These are phyloP conservation scores for Drosophila lacertosa DNA, from an alignment of 1,140 invertebrate species.

Conservation along the genomic window DNA sequence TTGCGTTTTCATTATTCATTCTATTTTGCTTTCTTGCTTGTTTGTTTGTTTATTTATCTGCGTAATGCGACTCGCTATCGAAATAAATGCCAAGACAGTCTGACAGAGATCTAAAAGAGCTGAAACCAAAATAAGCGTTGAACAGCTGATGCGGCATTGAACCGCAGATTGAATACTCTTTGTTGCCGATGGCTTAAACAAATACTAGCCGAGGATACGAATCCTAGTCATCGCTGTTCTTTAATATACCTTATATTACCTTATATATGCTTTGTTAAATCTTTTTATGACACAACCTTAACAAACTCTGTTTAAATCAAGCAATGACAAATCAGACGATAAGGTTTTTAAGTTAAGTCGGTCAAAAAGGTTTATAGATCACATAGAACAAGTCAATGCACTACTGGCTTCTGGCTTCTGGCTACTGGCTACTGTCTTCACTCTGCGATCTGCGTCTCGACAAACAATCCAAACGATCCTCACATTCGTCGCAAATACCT, in stretches of 20 bases:
- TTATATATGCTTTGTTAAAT: too few relatives aligned
- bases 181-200: too few relatives aligned
- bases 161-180: conserved; percentile 12
- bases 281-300: too few relatives aligned
- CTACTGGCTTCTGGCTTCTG: too few relatives aligned
- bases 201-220: too few relatives aligned
- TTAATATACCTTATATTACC: too few relatives aligned
- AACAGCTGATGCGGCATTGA: background rate
- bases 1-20: conserved; percentile 12
- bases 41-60: conserved; percentile 50
- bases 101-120: background rate
- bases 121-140: background rate
- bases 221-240: too few relatives aligned
- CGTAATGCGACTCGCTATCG: conserved; percentile 50
- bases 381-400: conserved; percentile 4
- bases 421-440: too few relatives aligned
- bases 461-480: conserved; percentile 15
- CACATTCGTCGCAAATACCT: conserved; percentile 8
- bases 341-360: background rate
- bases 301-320: too few relatives aligned
- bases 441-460: background rate
- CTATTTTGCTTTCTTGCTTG: conserved; percentile 25
- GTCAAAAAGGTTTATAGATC: background rate
- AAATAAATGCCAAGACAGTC: conserved; percentile 33
- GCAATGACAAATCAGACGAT: background rate